Percentiles rank a stretch among this genome's conserved stretches.
Conservation (phyloP, 2,113 vertebrate species). For the Ginglymostoma cirratum region DNA sequence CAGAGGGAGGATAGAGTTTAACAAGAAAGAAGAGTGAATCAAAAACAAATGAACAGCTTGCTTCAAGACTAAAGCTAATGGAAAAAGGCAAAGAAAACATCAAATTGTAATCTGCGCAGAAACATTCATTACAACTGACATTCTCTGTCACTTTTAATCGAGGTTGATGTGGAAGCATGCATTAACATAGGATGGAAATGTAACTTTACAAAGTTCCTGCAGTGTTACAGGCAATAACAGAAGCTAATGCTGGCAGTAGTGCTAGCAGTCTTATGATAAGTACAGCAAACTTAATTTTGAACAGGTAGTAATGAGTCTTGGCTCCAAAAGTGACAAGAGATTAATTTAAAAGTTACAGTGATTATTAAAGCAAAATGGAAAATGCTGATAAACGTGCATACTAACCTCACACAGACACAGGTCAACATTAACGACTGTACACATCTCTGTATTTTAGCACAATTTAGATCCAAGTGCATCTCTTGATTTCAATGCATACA, state of each 20-base stretch:
- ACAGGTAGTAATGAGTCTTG: background rate
- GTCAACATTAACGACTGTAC: background rate
- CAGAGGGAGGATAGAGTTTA: background rate
- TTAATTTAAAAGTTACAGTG: background rate
- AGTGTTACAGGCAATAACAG: background rate
- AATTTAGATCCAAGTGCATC: background rate
- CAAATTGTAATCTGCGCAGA: background rate
- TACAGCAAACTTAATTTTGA: background rate
- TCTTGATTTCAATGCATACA: background rate
- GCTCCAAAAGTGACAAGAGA: background rate
- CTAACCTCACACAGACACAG: background rate
- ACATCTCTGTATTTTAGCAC: background rate
- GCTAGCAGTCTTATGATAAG: background rate
- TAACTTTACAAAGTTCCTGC: background rate
- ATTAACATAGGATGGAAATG: background rate
- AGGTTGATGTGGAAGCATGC: background rate
- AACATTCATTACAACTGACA: background rate
- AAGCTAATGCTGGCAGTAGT: background rate
- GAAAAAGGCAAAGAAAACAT: background rate
- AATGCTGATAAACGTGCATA: background rate
- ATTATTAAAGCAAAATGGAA: background rate
- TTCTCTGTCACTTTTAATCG: background rate
- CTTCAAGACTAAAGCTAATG: slow-evolving; percentile 1
- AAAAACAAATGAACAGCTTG: background rate
- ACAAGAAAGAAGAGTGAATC: background rate